These are phyloP conservation scores for Pluvialis apricaria DNA, from an alignment of 2,113 vertebrate genomes.

Conservation along the genomic window DNA sequence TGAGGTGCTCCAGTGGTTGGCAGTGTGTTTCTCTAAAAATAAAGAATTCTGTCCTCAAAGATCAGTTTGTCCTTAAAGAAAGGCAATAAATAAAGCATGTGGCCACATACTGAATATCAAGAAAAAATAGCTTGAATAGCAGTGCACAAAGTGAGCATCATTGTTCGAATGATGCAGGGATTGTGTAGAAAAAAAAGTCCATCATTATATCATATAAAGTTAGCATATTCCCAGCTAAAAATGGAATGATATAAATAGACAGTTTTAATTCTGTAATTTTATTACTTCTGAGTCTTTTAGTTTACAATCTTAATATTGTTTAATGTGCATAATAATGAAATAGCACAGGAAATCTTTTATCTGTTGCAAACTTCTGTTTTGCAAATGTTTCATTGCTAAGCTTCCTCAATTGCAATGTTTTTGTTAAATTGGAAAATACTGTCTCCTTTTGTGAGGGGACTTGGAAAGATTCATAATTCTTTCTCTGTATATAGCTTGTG, in stretches of 20 bases:
- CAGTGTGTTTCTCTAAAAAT: neutral
- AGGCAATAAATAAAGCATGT: neutral
- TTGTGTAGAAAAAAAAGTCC: neutral
- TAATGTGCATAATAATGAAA: neutral
- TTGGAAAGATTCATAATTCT: neutral
- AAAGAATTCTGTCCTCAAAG: neutral
- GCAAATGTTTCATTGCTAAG: neutral
- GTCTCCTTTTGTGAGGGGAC: neutral
- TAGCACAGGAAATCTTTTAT: neutral
- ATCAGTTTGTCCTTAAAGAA: neutral
- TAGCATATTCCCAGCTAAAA: neutral
- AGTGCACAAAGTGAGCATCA: neutral
- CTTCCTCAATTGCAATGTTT: neutral
- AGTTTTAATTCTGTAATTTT: neutral
- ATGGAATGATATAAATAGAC: neutral
- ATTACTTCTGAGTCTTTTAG: neutral
- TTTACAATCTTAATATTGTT: conserved; percentile 2
- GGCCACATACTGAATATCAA: neutral
- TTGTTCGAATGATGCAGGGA: neutral
- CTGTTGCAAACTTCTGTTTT: neutral
- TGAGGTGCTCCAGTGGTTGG: neutral
- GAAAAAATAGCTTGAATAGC: neutral
- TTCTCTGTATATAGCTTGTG: neutral
- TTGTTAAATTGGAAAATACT: neutral
- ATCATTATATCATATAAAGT: neutral